phyloP scores from a whole-genome alignment of 2,888 invertebrate species.

The Apotomis turbidana region DNA sequence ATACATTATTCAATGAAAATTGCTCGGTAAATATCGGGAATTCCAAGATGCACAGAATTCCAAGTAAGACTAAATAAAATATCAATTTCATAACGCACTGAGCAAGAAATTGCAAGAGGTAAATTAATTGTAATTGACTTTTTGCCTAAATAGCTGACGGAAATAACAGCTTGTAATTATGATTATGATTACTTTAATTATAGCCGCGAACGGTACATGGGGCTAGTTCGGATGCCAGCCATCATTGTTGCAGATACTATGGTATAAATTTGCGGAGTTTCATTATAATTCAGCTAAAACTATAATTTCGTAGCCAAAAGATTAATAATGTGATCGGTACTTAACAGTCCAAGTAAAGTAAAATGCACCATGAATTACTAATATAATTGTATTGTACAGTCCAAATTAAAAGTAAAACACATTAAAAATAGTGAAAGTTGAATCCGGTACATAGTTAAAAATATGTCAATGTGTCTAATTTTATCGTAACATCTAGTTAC shows the following conservation, averaged over 20 bases:
- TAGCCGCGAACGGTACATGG: constrained; percentile 16
- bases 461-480: too few relatives aligned
- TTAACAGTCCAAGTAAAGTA: too few relatives aligned
- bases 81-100: constrained; percentile 44
- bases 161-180: constrained; percentile 33
- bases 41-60: constrained; percentile 7
- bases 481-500: too few relatives aligned
- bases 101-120: constrained; percentile 30
- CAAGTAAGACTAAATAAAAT: constrained; percentile 39
- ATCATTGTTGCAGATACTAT: constrained; percentile 2
- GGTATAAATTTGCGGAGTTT: not conserved
- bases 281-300: not conserved
- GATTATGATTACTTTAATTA: constrained; percentile 31
- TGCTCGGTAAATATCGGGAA: not conserved
- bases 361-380: too few relatives aligned
- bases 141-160: constrained; percentile 31
- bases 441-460: too few relatives aligned
- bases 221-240: constrained; percentile 5
- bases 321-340: too few relatives aligned
- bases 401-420: too few relatives aligned
- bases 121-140: constrained; percentile 40
- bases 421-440: too few relatives aligned
- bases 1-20: constrained; percentile 2
- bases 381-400: too few relatives aligned
- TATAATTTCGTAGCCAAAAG: too few relatives aligned